Evolutionary conservation across 1,140 invertebrate species (phyloP).

Genomic region (Laupala kohalensis): DNA sequence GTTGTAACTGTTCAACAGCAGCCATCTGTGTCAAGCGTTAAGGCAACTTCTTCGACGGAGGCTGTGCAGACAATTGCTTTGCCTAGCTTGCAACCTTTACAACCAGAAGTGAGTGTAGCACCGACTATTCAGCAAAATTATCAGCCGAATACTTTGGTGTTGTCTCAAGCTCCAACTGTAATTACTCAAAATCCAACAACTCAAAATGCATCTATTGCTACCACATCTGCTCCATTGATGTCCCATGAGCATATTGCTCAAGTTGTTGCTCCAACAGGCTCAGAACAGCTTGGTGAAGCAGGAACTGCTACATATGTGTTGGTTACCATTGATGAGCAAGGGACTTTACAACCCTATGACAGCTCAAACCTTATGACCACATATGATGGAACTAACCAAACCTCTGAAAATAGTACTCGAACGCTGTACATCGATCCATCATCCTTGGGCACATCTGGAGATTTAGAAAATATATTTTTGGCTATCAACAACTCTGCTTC

Average conservation of each 20-base stretch:
- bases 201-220: neutral
- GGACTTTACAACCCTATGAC: conserved; percentile 52
- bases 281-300: conserved; percentile 29
- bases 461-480: conserved; percentile 31
- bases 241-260: neutral
- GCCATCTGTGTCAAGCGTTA: neutral
- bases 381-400: conserved; percentile 27
- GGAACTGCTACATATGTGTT: conserved; percentile 43
- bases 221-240: neutral
- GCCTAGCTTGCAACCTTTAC: neutral
- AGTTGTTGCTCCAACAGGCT: neutral
- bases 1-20: conserved; percentile 18
- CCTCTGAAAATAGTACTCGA: conserved; percentile 24
- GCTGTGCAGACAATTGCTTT: neutral
- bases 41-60: neutral
- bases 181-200: neutral
- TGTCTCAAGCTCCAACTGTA: neutral
- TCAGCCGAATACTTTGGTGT: neutral
- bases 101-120: neutral
- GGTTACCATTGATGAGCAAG: conserved; percentile 49
- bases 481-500: conserved; percentile 28
- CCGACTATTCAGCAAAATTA: neutral
- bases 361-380: conserved; percentile 42
- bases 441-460: conserved; percentile 24
- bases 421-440: conserved; percentile 30